These are phyloP conservation scores for Scarus forsteni DNA, from an alignment of 2,797 vertebrate genomes.

Conservation along the genomic window DNA sequence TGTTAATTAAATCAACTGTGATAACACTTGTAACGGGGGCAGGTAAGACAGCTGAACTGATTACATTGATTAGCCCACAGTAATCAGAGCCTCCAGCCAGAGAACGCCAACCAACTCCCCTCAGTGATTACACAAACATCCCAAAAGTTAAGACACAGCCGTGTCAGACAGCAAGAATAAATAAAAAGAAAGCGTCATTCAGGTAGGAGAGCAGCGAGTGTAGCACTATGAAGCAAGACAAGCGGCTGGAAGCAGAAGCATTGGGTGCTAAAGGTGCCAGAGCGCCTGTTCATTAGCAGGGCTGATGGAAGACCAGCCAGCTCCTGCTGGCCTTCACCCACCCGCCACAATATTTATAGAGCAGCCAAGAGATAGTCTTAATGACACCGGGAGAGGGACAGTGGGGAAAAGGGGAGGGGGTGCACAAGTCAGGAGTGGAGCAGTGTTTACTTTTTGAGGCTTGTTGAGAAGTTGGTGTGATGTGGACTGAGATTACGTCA, in stretches of 20 bases:
- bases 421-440: conserved; percentile 70
- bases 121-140: conserved; percentile 24
- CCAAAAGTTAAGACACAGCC: conserved; percentile 31
- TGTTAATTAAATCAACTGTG: not conserved
- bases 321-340: conserved; percentile 80
- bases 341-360: conserved; percentile 83
- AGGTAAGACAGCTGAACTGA: not conserved
- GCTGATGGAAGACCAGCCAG: conserved; percentile 77
- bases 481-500: conserved; percentile 45
- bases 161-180: conserved; percentile 28
- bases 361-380: conserved; percentile 77
- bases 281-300: conserved; percentile 79
- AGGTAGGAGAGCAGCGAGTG: conserved; percentile 33
- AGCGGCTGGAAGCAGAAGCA: conserved; percentile 64
- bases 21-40: not conserved
- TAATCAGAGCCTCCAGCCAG: conserved; percentile 5
- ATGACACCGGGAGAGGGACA: conserved; percentile 73
- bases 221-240: conserved; percentile 53
- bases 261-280: conserved; percentile 78
- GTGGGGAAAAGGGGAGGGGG: conserved; percentile 46
- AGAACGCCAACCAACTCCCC: not conserved
- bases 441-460: conserved; percentile 68
- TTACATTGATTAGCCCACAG: not conserved
- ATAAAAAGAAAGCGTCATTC: conserved; percentile 32
- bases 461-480: conserved; percentile 58